A percentile compares a stretch with the other conserved stretches of the same genome.
phyloP scores from a whole-genome alignment of 2,888 invertebrate species.

The Folsomia candida region DNA sequence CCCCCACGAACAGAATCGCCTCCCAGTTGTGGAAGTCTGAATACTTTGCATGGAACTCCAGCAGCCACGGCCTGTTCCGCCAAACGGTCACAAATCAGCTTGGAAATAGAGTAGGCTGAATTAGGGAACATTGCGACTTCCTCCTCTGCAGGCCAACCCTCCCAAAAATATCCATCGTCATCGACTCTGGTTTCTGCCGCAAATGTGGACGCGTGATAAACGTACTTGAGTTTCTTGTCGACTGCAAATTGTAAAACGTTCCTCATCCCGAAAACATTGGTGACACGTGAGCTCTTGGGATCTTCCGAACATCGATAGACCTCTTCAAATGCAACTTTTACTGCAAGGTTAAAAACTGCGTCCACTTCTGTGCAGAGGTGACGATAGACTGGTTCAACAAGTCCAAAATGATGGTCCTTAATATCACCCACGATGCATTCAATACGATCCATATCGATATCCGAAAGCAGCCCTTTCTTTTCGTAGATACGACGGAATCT shows the following conservation, averaged over 20 bases:
- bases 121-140: slow-evolving; percentile 5
- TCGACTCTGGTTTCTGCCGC: slow-evolving; percentile 24
- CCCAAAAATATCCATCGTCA: slow-evolving; percentile 13
- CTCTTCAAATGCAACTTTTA: not conserved
- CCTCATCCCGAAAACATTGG: not conserved
- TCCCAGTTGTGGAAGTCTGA: too few relatives aligned
- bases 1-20: slow-evolving; percentile 7
- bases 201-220: slow-evolving; percentile 17
- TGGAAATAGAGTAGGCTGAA: slow-evolving; percentile 8
- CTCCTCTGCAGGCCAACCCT: slow-evolving; percentile 11
- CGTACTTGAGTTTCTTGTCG: too few relatives aligned
- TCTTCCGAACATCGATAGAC: not conserved
- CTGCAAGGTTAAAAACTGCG: not conserved
- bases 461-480: not conserved
- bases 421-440: not conserved
- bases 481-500: slow-evolving; percentile 3
- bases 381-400: not conserved
- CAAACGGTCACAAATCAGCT: too few relatives aligned
- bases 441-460: not conserved
- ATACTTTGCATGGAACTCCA: slow-evolving; percentile 23
- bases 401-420: not conserved
- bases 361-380: not conserved
- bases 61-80: slow-evolving; percentile 12
- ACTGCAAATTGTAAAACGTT: not conserved
- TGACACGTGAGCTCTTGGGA: not conserved